These are phyloP conservation scores for Busseola fusca DNA, from an alignment of 2,888 invertebrate species.

Conservation along the genomic window DNA sequence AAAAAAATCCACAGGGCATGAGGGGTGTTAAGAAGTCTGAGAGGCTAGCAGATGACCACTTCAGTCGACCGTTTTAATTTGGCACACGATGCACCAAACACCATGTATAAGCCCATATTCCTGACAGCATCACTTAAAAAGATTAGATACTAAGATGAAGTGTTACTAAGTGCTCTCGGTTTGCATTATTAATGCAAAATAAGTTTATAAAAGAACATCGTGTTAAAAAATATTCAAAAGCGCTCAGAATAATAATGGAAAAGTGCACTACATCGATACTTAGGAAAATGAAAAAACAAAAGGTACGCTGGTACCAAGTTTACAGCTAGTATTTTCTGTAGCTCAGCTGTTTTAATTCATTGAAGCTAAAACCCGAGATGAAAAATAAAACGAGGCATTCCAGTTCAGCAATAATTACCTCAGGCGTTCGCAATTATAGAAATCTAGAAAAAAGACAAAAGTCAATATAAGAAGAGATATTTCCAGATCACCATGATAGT, in stretches of 20 bases:
- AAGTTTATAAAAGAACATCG: conserved; percentile 7
- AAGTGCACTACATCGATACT: conserved; percentile 5
- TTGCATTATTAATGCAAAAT: conserved; percentile 1
- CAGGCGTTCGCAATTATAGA: conserved; percentile 23
- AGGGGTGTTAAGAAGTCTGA: too few relatives aligned
- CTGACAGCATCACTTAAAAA: neutral
- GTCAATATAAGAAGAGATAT: conserved; percentile 45
- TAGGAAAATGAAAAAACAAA: conserved; percentile 1
- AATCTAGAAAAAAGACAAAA: conserved; percentile 29
- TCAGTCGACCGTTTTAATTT: too few relatives aligned
- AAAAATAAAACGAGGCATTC: conserved; percentile 30
- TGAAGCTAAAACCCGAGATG: conserved; percentile 1
- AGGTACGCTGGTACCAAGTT: neutral
- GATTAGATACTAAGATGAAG: conserved; percentile 10
- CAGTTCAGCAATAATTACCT: conserved; percentile 30
- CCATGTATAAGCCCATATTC: neutral
- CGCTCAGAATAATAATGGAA: neutral
- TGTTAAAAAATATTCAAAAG: conserved; percentile 2
- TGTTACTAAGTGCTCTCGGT: neutral
- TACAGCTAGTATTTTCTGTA: conserved; percentile 8
- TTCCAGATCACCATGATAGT: conserved; percentile 30
- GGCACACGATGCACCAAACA: too few relatives aligned
- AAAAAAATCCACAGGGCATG: too few relatives aligned
- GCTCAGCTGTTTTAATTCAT: conserved; percentile 20
- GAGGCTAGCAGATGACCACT: too few relatives aligned